Percentiles rank a stretch among this genome's conserved stretches.
Conservation (phyloP, 2,113 vertebrate species). For the Columba janthina region DNA sequence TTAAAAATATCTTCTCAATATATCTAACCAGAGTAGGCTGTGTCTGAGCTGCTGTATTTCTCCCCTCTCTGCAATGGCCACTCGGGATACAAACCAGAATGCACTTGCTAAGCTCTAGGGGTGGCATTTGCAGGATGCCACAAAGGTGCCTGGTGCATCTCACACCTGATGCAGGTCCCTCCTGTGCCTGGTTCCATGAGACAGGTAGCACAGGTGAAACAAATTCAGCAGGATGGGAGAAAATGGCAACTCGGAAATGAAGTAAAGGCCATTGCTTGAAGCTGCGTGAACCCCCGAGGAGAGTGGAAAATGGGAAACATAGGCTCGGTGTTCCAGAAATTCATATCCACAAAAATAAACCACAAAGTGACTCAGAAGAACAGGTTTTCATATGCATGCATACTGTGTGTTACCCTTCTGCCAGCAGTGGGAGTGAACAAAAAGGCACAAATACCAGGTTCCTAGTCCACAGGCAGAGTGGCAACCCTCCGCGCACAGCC, state of each 20-base stretch:
- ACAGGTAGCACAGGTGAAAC: neutral
- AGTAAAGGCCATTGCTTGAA: neutral
- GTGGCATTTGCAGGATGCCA: neutral
- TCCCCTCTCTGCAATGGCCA: neutral
- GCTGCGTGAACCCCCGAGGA: neutral
- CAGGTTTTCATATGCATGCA: neutral
- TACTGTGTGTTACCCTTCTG: neutral
- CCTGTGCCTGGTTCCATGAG: neutral
- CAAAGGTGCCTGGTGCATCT: neutral
- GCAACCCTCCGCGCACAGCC: neutral
- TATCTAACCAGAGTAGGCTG: neutral
- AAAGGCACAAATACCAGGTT: neutral
- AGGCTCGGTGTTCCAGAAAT: neutral
- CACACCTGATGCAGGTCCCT: neutral
- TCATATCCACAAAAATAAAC: neutral
- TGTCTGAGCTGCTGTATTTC: neutral
- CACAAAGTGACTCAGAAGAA: slow-evolving; percentile 27
- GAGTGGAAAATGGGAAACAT: neutral
- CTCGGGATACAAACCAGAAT: neutral
- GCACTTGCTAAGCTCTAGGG: neutral
- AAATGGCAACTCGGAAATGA: neutral
- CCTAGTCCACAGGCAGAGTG: neutral
- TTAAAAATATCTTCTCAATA: neutral
- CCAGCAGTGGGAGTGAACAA: slow-evolving; percentile 10
- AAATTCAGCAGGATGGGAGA: neutral